Percentiles rank a stretch among this genome's conserved stretches.
Conservation (phyloP, 2,888 invertebrate species). For the Apodemia mormo region DNA sequence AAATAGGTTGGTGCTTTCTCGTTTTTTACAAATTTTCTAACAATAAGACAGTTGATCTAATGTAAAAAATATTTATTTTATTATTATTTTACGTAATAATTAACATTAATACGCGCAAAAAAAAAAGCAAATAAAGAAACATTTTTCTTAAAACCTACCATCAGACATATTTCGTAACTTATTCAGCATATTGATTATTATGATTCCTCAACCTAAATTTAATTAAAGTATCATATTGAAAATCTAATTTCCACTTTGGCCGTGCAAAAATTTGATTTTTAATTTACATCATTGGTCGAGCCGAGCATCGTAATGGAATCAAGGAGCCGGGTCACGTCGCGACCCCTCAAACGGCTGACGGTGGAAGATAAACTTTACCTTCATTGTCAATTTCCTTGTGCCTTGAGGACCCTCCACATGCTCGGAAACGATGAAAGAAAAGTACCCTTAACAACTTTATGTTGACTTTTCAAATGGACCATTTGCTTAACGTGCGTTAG, state of each 20-base stretch:
- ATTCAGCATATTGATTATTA: neutral
- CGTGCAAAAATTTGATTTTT: slow-evolving; percentile 64
- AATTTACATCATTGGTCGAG: slow-evolving; percentile 64
- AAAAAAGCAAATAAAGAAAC: too few species aligned
- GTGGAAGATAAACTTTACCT: slow-evolving; percentile 77
- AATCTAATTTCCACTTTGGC: slow-evolving; percentile 48
- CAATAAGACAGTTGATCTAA: too few species aligned
- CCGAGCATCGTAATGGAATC: slow-evolving; percentile 61
- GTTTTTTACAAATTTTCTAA: too few species aligned
- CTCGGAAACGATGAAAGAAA: slow-evolving; percentile 73
- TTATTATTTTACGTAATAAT: too few species aligned
- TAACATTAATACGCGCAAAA: too few species aligned
- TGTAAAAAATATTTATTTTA: too few species aligned
- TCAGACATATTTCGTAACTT: too few species aligned
- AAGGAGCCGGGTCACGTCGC: slow-evolving; percentile 71
- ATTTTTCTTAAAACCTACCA: too few species aligned
- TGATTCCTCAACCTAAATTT: neutral
- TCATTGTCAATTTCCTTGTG: slow-evolving; percentile 78
- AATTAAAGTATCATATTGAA: neutral
- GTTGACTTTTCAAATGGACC: slow-evolving; percentile 70
- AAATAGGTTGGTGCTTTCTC: too few species aligned
- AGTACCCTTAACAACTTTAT: slow-evolving; percentile 65
- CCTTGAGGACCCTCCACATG: slow-evolving; percentile 63
- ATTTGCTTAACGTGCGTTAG: slow-evolving; percentile 48
- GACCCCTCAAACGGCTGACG: slow-evolving; percentile 72